Evolutionary conservation across 2,113 vertebrate genomes (phyloP).

Genomic region (Corydoras sp.): DNA sequence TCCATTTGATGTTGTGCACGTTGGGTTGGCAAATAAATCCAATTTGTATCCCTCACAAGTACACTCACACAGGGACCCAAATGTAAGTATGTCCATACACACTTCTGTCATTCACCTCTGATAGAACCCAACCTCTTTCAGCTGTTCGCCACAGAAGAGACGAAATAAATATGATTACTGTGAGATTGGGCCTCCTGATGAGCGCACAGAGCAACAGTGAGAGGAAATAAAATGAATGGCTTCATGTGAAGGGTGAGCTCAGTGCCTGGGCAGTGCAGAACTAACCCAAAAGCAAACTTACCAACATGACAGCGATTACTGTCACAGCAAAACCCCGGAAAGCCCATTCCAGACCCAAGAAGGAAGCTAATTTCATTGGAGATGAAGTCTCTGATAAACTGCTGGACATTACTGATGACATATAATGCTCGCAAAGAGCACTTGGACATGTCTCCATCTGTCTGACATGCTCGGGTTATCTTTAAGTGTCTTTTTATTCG

Average conservation of each 20-base stretch:
- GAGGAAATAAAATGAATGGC: slow-evolving; percentile 44
- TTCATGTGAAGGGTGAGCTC: slow-evolving; percentile 31
- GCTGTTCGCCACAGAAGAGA: slow-evolving; percentile 25
- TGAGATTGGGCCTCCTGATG: slow-evolving; percentile 26
- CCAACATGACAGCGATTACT: slow-evolving; percentile 33
- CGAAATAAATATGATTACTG: slow-evolving; percentile 44
- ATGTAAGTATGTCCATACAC: slow-evolving; percentile 33
- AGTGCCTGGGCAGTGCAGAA: slow-evolving; percentile 16
- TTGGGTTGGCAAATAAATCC: slow-evolving; percentile 1
- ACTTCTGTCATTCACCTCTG: slow-evolving; percentile 28
- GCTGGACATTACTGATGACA: slow-evolving; percentile 39
- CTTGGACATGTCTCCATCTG: slow-evolving; percentile 7
- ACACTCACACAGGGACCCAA: slow-evolving; percentile 23
- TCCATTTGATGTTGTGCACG: not conserved
- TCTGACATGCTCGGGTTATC: not conserved
- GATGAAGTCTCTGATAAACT: slow-evolving; percentile 47
- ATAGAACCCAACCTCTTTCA: slow-evolving; percentile 23
- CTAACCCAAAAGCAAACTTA: slow-evolving; percentile 44
- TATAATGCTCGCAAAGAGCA: slow-evolving; percentile 33
- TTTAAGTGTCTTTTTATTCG: not conserved
- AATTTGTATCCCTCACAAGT: slow-evolving; percentile 24
- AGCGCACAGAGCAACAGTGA: slow-evolving; percentile 38
- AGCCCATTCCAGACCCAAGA: slow-evolving; percentile 22
- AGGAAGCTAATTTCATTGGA: slow-evolving; percentile 48
- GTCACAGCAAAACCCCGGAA: slow-evolving; percentile 36